Conservation (phyloP, 1,140 invertebrate species). For the Solenopsis invicta region DNA sequence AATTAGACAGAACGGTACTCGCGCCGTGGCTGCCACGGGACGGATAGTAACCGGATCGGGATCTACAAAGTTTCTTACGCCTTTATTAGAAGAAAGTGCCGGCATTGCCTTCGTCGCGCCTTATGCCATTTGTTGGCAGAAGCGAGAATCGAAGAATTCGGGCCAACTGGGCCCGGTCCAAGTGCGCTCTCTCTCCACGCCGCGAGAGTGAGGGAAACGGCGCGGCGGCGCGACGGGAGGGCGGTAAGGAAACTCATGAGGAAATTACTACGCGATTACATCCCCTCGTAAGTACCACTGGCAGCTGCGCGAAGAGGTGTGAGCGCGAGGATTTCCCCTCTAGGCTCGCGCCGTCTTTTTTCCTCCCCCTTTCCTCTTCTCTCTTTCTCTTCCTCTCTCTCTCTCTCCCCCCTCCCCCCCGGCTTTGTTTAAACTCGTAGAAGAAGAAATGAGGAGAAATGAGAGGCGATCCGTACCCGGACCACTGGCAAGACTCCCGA, state of each 20-base stretch:
- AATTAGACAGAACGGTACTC: conserved; percentile 47
- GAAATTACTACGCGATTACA: conserved; percentile 84
- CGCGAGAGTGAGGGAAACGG: conserved; percentile 39
- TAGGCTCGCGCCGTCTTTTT: conserved; percentile 27
- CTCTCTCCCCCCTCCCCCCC: background rate
- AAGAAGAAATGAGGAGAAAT: conserved; percentile 82
- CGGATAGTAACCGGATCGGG: conserved; percentile 47
- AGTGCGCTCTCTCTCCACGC: conserved; percentile 76
- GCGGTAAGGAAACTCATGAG: conserved; percentile 81
- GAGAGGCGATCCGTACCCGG: conserved; percentile 67
- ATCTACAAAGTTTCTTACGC: conserved; percentile 47
- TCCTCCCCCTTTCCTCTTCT: background rate
- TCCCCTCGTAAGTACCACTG: conserved; percentile 72
- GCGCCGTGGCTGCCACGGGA: conserved; percentile 4
- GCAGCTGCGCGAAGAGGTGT: conserved; percentile 19
- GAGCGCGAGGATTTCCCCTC: background rate
- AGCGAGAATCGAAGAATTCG: conserved; percentile 73
- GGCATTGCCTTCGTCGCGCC: conserved; percentile 57
- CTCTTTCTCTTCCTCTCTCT: background rate
- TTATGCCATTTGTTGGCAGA: conserved; percentile 77
- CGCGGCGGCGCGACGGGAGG: background rate
- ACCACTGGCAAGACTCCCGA: conserved; percentile 80
- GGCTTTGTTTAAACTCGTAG: conserved; percentile 55
- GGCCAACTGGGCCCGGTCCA: conserved; percentile 83
- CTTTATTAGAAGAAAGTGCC: conserved; percentile 57